Percentiles rank a stretch among this genome's conserved stretches.
Conservation (phyloP, 1,140 invertebrate genomes). For the Solenopsis invicta region DNA sequence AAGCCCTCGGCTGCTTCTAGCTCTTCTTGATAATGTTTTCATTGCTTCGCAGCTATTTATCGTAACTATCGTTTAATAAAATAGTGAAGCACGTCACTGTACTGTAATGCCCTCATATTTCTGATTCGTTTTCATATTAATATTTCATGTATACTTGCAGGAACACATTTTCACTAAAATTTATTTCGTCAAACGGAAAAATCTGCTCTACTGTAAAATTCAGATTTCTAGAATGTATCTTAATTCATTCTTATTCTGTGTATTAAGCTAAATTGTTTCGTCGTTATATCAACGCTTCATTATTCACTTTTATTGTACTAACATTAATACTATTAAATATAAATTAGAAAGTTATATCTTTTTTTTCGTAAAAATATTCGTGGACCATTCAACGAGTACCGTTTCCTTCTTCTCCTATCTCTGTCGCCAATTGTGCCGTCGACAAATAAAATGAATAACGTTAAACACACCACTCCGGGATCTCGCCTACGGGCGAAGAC, state of each 20-base stretch:
- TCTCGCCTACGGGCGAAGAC: slow-evolving; percentile 44
- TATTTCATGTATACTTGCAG: not conserved
- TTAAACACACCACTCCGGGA: slow-evolving; percentile 46
- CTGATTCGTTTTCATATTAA: not conserved
- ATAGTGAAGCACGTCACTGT: not conserved
- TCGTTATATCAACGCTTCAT: not conserved
- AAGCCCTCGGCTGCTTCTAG: not conserved
- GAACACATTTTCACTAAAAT: not conserved
- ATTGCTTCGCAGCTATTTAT: slow-evolving; percentile 2
- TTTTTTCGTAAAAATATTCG: not conserved
- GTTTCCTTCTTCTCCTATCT: slow-evolving; percentile 7
- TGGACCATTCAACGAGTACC: not conserved
- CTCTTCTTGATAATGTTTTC: slow-evolving; percentile 30
- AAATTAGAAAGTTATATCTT: too few species aligned
- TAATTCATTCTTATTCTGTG: not conserved
- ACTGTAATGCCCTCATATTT: not conserved
- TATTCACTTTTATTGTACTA: not conserved
- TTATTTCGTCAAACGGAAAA: not conserved
- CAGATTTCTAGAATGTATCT: not conserved
- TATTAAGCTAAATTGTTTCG: not conserved
- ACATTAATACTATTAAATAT: not conserved
- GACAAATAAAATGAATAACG: slow-evolving; percentile 37
- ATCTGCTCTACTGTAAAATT: not conserved
- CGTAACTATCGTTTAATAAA: not conserved
- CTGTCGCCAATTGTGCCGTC: not conserved